phyloP scores from a whole-genome alignment of 2,797 vertebrate species.

The Podargus strigoides region DNA sequence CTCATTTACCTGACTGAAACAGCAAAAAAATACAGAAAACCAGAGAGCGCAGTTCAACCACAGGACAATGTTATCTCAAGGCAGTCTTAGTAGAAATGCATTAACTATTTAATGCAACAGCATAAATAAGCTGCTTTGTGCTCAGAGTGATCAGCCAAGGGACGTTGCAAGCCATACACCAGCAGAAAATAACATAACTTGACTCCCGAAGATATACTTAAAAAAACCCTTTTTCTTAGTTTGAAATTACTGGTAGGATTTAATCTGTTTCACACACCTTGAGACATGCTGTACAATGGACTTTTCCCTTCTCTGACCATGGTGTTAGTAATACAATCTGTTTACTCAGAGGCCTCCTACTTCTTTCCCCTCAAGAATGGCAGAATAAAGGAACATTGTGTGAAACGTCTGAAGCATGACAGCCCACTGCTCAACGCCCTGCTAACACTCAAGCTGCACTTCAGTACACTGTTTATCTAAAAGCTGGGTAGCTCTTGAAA shows the following conservation, averaged over 20 bases:
- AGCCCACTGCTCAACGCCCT: neutral
- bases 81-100: neutral
- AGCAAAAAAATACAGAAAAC: neutral
- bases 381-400: slow-evolving; percentile 11
- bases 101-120: slow-evolving; percentile 22
- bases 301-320: neutral
- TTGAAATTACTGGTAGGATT: neutral
- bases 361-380: neutral
- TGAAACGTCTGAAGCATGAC: neutral
- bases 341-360: neutral
- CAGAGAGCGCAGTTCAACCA: neutral
- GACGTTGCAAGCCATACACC: neutral
- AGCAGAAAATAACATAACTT: neutral
- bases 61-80: slow-evolving; percentile 8
- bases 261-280: neutral
- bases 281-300: neutral
- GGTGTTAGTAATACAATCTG: neutral
- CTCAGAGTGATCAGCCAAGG: neutral
- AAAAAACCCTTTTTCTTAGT: neutral
- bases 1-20: slow-evolving; percentile 25
- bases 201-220: neutral
- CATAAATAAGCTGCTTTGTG: neutral
- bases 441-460: neutral
- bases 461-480: neutral
- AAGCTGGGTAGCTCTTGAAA: neutral